Conservation (phyloP, 1,140 invertebrate species). For the Drosophila takahashii region DNA sequence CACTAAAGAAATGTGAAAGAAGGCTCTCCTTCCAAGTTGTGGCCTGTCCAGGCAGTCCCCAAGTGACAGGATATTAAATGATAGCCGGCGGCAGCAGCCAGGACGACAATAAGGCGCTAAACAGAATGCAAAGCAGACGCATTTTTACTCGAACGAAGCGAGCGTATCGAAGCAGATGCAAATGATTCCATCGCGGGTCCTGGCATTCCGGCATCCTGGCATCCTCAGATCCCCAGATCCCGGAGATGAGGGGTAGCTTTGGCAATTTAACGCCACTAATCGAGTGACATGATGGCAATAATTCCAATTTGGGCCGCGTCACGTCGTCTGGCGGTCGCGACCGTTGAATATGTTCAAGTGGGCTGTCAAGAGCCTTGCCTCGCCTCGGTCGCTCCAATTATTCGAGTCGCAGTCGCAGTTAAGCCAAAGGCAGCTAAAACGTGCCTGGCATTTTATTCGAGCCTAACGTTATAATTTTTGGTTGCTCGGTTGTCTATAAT, state of each 20-base stretch:
- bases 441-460: conserved; percentile 62
- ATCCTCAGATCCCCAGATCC: neutral
- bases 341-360: conserved; percentile 67
- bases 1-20: conserved; percentile 1
- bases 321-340: conserved; percentile 50
- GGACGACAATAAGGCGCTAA: conserved; percentile 14
- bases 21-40: neutral
- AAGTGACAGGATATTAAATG: conserved; percentile 73
- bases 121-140: conserved; percentile 13
- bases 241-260: conserved; percentile 26
- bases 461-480: conserved; percentile 58
- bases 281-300: conserved; percentile 76
- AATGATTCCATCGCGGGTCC: conserved; percentile 16
- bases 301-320: conserved; percentile 76
- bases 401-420: conserved; percentile 8
- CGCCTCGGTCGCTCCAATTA: conserved; percentile 23
- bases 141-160: conserved; percentile 12
- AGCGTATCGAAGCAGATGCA: conserved; percentile 43
- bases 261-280: conserved; percentile 81
- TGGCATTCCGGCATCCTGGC: neutral
- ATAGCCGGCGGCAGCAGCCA: conserved; percentile 22
- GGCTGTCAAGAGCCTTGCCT: neutral
- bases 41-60: conserved; percentile 6
- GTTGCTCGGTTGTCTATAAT: conserved; percentile 63
- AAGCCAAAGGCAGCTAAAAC: conserved; percentile 35